Evolutionary conservation across 1,140 invertebrate species (phyloP).

Genomic region (Adelges cooleyi): DNA sequence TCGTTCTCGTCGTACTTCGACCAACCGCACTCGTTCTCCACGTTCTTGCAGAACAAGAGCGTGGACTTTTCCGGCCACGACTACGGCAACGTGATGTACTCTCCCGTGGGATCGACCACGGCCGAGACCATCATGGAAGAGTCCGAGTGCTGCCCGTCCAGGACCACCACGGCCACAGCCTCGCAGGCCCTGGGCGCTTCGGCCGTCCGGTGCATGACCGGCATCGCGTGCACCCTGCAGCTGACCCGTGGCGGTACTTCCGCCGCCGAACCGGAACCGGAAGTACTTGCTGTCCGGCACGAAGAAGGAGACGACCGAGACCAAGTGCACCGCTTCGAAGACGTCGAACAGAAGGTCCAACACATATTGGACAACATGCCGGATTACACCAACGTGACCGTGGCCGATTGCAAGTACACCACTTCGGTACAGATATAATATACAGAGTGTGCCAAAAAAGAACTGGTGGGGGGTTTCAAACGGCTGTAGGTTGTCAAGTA

Average conservation of each 20-base stretch:
- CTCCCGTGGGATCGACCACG: not conserved
- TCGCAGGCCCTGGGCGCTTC: not conserved
- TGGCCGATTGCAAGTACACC: not conserved
- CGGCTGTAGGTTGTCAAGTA: no score
- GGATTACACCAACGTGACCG: conserved; percentile 4
- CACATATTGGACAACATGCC: conserved; percentile 1
- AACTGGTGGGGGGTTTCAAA: no score
- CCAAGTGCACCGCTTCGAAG: not conserved
- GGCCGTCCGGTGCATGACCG: not conserved
- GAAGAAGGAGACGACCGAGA: not conserved
- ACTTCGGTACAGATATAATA: not conserved
- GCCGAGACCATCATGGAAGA: conserved; percentile 20
- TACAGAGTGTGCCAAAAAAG: no score
- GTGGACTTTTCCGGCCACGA: conserved; percentile 3
- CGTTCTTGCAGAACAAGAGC: not conserved
- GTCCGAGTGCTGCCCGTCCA: not conserved
- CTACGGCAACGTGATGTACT: conserved; percentile 19
- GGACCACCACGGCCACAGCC: not conserved
- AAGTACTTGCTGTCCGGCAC: not conserved
- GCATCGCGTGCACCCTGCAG: not conserved
- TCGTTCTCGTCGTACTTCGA: conserved; percentile 14
- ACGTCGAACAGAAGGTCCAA: conserved; percentile 12
- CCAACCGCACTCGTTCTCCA: conserved; percentile 5
- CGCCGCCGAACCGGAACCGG: not conserved
- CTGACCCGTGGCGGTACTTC: not conserved